A percentile compares a stretch with the other conserved stretches of the same genome.
These are phyloP conservation scores for Eilema griseolum DNA, from an alignment of 2,888 invertebrate species.

Conservation along the genomic window DNA sequence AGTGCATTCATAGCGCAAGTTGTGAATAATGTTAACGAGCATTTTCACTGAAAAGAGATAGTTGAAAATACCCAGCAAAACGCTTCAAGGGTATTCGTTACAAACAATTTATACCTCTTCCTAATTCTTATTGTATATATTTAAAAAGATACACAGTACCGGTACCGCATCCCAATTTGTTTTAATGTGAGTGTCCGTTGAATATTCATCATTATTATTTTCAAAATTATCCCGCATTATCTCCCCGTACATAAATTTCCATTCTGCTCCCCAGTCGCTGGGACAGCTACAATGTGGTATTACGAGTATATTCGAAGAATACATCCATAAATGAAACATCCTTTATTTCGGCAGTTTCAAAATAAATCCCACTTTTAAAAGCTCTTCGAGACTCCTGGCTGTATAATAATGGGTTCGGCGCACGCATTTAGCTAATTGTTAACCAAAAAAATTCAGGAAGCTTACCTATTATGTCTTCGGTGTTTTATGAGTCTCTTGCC, in stretches of 20 bases:
- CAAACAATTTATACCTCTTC: background rate
- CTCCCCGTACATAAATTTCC: constrained; percentile 20
- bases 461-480: constrained; percentile 46
- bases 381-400: background rate
- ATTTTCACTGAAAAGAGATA: background rate
- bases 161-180: constrained; percentile 19
- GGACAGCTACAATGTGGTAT: constrained; percentile 9
- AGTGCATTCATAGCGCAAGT: background rate
- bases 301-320: constrained; percentile 9
- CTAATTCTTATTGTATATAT: background rate
- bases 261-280: constrained; percentile 13
- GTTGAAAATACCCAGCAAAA: background rate
- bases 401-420: constrained; percentile 23
- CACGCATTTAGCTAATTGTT: constrained; percentile 31
- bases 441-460: constrained; percentile 18
- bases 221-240: constrained; percentile 33
- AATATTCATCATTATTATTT: constrained; percentile 46
- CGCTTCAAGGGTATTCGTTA: background rate
- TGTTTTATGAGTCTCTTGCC: constrained; percentile 25
- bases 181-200: constrained; percentile 30
- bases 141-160: constrained; percentile 14
- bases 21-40: background rate
- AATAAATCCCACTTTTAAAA: background rate
- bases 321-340: constrained; percentile 15
- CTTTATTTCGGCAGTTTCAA: constrained; percentile 6